Percentiles rank a stretch among this genome's conserved stretches.
Conservation (phyloP, 2,888 invertebrate species). For the Norana najaformis region DNA sequence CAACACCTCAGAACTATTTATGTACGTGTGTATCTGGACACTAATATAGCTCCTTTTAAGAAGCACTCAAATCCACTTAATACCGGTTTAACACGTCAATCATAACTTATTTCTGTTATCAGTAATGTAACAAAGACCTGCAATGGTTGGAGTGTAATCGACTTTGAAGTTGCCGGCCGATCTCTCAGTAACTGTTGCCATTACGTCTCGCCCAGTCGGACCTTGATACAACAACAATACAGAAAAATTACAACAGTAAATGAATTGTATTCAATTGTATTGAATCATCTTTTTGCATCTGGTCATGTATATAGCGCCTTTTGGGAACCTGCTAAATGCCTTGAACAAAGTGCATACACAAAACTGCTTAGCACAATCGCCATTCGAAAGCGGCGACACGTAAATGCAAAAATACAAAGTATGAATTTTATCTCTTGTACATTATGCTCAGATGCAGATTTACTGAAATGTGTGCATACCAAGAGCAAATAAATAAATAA, state of each 20-base stretch:
- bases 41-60: not conserved
- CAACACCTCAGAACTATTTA: not conserved
- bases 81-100: not conserved
- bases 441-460: not conserved
- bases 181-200: constrained; percentile 29
- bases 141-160: constrained; percentile 36
- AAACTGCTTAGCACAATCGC: no score
- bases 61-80: not conserved
- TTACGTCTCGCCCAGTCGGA: constrained; percentile 32
- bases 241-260: no score
- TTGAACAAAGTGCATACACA: no score
- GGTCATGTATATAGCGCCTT: no score
- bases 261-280: no score
- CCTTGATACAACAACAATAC: not conserved
- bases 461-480: not conserved
- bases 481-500: not conserved
- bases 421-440: not conserved
- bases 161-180: constrained; percentile 34
- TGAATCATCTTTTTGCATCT: no score
- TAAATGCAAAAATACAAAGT: not conserved
- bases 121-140: constrained; percentile 31
- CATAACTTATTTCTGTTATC: not conserved
- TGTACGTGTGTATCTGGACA: not conserved
- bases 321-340: no score
- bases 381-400: not conserved